Conservation (phyloP, 2,113 vertebrate genomes). For the Thalassarche chlororhynchos region DNA sequence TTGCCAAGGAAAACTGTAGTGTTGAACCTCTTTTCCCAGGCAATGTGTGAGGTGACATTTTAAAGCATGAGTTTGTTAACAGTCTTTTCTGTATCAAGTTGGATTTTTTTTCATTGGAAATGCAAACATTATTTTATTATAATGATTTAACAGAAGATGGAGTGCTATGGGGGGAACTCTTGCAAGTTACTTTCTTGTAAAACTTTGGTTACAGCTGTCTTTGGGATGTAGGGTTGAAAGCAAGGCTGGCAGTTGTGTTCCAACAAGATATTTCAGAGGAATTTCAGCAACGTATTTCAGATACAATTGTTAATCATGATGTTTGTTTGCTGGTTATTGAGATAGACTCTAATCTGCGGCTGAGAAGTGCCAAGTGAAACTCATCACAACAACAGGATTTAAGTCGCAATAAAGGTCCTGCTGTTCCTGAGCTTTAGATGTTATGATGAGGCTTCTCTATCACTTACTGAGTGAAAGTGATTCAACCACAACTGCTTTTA, state of each 20-base stretch:
- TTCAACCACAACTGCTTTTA: background rate
- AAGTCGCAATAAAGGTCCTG: background rate
- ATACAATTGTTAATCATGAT: background rate
- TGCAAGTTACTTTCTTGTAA: background rate
- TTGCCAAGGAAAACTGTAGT: background rate
- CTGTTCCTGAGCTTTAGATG: background rate
- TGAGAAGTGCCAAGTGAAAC: background rate
- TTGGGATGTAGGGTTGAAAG: background rate
- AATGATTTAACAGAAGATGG: background rate
- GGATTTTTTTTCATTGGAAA: background rate
- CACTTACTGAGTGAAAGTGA: background rate
- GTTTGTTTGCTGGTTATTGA: background rate
- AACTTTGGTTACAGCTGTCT: background rate
- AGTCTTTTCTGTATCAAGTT: background rate
- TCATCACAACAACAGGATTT: background rate
- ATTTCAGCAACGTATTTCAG: background rate
- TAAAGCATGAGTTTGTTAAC: background rate
- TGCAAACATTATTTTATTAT: background rate
- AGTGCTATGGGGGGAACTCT: background rate
- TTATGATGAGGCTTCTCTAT: background rate
- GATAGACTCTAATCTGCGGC: background rate
- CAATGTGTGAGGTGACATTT: background rate
- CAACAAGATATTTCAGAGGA: background rate
- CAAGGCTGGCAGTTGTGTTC: background rate
- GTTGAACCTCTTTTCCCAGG: background rate